Percentiles rank a stretch among this genome's conserved stretches.
Evolutionary conservation across 2,888 invertebrate genomes (phyloP).

Genomic region (Epinotia brunnichana): DNA sequence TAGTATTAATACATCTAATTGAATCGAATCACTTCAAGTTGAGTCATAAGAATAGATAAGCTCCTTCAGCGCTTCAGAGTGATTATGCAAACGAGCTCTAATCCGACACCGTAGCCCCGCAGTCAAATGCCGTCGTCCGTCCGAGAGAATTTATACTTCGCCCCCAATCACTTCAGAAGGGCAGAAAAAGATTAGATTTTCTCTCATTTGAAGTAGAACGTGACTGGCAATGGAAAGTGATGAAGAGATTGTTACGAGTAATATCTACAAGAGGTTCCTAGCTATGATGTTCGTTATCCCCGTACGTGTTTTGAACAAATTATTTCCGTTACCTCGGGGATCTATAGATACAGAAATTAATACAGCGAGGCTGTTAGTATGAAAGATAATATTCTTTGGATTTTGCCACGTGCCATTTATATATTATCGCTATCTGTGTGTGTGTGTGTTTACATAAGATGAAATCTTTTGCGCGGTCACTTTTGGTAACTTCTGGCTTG

Average conservation of each 20-base stretch:
- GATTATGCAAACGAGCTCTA: constrained; percentile 73
- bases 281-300: constrained; percentile 70
- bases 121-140: constrained; percentile 67
- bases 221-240: constrained; percentile 70
- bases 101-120: constrained; percentile 64
- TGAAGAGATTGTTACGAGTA: constrained; percentile 65
- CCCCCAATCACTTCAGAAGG: constrained; percentile 66
- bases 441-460: constrained; percentile 21
- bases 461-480: constrained; percentile 29
- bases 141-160: constrained; percentile 63
- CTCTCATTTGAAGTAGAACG: constrained; percentile 72
- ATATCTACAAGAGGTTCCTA: constrained; percentile 57
- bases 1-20: background rate
- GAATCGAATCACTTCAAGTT: constrained; percentile 31
- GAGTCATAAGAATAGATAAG: constrained; percentile 45
- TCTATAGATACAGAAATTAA: constrained; percentile 51
- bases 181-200: constrained; percentile 75
- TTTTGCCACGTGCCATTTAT: constrained; percentile 6
- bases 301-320: constrained; percentile 68
- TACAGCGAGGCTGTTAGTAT: constrained; percentile 25
- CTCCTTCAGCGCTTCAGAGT: constrained; percentile 50
- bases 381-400: constrained; percentile 24
- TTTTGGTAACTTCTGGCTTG: constrained; percentile 33
- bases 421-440: background rate
- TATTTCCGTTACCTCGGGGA: constrained; percentile 58